A percentile compares a stretch with the other conserved stretches of the same genome.
Conservation (phyloP, 1,140 invertebrate genomes). For the Probaryconus sp. region DNA sequence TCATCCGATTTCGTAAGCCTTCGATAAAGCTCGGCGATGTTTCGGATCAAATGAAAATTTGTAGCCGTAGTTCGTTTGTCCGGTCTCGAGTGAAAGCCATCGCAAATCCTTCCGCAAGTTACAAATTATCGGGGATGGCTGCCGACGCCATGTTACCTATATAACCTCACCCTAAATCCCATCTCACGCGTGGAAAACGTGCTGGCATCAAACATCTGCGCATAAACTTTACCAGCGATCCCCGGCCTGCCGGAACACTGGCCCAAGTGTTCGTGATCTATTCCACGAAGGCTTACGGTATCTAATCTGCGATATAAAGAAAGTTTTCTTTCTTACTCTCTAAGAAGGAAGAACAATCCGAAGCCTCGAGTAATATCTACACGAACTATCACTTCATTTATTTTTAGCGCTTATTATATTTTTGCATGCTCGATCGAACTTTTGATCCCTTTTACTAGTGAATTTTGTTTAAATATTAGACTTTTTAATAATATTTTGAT, state of each 20-base stretch:
- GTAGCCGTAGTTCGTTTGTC: slow-evolving; percentile 41
- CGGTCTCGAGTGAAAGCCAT: slow-evolving; percentile 24
- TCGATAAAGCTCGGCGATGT: slow-evolving; percentile 37
- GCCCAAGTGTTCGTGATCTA: neutral
- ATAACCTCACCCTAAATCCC: slow-evolving; percentile 27
- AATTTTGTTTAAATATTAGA: too few species aligned
- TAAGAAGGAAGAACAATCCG: too few species aligned
- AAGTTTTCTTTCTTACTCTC: too few species aligned
- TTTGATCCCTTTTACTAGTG: too few species aligned
- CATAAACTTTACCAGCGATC: slow-evolving; percentile 19
- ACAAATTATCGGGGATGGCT: slow-evolving; percentile 35
- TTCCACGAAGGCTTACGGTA: neutral
- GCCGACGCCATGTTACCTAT: slow-evolving; percentile 15
- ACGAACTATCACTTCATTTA: too few species aligned
- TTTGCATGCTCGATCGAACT: too few species aligned
- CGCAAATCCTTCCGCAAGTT: slow-evolving; percentile 53
- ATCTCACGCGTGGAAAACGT: slow-evolving; percentile 38
- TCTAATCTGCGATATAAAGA: neutral
- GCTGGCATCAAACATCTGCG: slow-evolving; percentile 42
- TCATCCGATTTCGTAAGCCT: slow-evolving; percentile 12
- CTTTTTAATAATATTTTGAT: too few species aligned
- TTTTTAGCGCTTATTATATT: too few species aligned
- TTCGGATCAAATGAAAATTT: slow-evolving; percentile 54
- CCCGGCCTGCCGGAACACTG: neutral
- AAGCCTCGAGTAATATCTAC: too few species aligned